Evolutionary conservation across 2,888 invertebrate species (phyloP).

Genomic region (Microdon myrmicae): DNA sequence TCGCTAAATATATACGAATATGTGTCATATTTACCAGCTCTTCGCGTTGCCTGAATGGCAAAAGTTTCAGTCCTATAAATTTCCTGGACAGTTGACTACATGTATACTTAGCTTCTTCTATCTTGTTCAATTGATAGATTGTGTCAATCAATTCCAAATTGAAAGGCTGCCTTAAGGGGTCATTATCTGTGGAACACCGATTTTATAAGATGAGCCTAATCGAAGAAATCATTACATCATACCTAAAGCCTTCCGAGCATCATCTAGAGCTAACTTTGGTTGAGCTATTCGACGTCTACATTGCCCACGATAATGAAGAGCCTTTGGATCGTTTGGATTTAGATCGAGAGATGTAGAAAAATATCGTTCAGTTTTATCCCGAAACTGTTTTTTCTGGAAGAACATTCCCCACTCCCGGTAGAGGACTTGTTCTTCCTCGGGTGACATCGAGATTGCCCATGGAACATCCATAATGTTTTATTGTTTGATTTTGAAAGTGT

Average conservation of each 20-base stretch:
- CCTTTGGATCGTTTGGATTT: slow-evolving; percentile 25
- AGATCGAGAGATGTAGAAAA: slow-evolving; percentile 53
- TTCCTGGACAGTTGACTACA: slow-evolving; percentile 33
- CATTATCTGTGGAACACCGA: slow-evolving; percentile 9
- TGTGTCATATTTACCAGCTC: slow-evolving; percentile 25
- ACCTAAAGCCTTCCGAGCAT: slow-evolving; percentile 25
- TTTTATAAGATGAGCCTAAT: too few relatives aligned
- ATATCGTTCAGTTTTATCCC: slow-evolving; percentile 50
- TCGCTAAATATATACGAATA: neutral
- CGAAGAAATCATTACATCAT: neutral
- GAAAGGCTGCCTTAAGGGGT: slow-evolving; percentile 5
- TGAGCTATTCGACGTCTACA: slow-evolving; percentile 54
- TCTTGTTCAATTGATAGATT: slow-evolving; percentile 54
- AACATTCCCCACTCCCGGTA: slow-evolving; percentile 56
- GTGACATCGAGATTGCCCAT: too few relatives aligned
- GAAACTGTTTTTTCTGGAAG: slow-evolving; percentile 35
- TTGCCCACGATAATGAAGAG: slow-evolving; percentile 54
- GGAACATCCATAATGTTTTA: too few relatives aligned
- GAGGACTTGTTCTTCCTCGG: slow-evolving; percentile 41
- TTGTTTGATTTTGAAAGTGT: too few relatives aligned
- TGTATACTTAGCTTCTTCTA: slow-evolving; percentile 51
- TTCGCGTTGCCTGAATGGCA: slow-evolving; percentile 49
- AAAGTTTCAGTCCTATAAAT: slow-evolving; percentile 37
- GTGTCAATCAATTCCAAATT: slow-evolving; percentile 53
- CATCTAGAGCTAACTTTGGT: slow-evolving; percentile 44